Base-by-base conservation (phyloP, 2,888 invertebrate species). In the Andrena bucephala region DNA sequence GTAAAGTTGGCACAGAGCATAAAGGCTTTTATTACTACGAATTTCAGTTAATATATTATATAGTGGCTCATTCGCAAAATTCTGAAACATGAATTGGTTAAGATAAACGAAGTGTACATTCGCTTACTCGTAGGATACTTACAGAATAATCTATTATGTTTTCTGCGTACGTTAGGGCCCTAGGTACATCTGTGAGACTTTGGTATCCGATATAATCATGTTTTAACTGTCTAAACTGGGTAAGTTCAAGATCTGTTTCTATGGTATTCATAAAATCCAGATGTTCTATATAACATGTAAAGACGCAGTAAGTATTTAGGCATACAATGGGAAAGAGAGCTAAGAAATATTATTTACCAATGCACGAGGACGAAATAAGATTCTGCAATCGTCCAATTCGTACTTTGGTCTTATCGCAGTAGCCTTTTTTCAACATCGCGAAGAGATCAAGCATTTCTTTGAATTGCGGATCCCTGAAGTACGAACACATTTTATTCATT, bases 301-400 rank as follows among this genome's bases (percentile, higher is more conserved):
- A 63, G 79, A 33, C 70, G 33, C 27, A 31, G 65, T 70, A 66
- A 74, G 72, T 76, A 77, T 16, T 27, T 59, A 72, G 66, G 48
- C 59, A 67, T 29, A 27, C 65, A 16, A 31, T 42, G 20, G 13
- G 6, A 16, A 10, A 36, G 62, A 69, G 66, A 57, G 31, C 24
- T 20, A 27, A 50, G 16, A 20, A 33, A 59, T 48, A 71, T 52
- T 63, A 74, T 72, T 69, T 94, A 97, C 97, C 98, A 93, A 99
- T 98, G 92, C 99, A 99, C 5, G 99, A 99, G 89, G 99, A 99
- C n/a, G 99, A 98, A 85, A 99, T 97, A 73, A 99, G 95, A 95
- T 99, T 99, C 96, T 99, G 98, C 78, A 98, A 94, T 31, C 98
- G 95, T 0, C 99, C 99, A 73, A 99, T 97, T 84, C 99, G 96